Conservation (phyloP, 2,797 vertebrate genomes). For the Muscicapa comitata region DNA sequence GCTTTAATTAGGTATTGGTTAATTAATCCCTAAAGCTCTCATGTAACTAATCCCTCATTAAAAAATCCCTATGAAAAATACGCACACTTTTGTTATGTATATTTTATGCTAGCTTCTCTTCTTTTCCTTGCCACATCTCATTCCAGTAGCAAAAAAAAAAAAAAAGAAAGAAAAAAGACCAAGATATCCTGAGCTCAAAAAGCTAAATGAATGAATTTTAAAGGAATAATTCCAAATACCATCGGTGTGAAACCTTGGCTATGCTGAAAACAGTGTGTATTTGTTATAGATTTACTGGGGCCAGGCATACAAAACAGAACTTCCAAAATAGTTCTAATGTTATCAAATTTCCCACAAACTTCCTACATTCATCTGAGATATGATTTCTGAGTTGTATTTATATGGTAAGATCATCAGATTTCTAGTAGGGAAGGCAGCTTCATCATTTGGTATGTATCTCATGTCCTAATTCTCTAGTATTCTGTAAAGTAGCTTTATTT, state of each 20-base stretch:
- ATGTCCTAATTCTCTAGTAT: background rate
- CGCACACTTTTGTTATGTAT: background rate
- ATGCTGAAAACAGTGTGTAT: background rate
- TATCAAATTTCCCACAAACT: background rate
- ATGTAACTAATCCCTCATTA: background rate
- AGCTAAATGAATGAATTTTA: background rate
- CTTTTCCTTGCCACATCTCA: background rate
- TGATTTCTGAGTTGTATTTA: background rate
- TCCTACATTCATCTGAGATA: background rate
- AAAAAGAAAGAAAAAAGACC: background rate
- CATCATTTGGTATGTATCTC: background rate
- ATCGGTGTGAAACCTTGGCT: background rate
- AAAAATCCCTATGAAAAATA: constrained; percentile 20
- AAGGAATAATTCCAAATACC: background rate
- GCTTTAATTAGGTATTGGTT: constrained; percentile 14
- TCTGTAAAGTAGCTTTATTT: background rate
- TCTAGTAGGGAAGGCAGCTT: background rate
- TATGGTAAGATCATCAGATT: background rate
- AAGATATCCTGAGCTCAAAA: background rate
- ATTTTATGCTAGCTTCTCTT: background rate
- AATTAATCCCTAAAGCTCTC: constrained; percentile 24
- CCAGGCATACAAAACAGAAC: background rate
- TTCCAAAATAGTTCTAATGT: background rate
- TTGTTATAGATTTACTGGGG: background rate
- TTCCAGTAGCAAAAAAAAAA: background rate